phyloP scores from a whole-genome alignment of 2,113 vertebrate genomes.

The Nasalis larvatus region DNA sequence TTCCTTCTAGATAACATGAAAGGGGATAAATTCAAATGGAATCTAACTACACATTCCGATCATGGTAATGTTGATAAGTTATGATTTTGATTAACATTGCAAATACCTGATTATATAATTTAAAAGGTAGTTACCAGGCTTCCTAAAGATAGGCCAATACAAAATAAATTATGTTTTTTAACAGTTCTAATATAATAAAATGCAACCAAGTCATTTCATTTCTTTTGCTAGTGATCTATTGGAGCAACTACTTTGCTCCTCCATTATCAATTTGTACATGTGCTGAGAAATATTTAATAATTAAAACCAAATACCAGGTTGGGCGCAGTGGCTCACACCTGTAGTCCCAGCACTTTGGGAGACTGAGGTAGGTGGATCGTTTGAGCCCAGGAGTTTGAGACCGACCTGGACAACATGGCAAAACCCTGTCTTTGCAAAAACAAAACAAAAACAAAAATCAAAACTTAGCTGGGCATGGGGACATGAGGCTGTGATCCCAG shows the following conservation, averaged over 20 bases:
- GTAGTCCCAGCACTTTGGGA: too few species aligned
- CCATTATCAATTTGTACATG: not conserved
- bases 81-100: not conserved
- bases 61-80: conserved; percentile 80
- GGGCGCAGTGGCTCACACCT: too few species aligned
- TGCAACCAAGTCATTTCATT: not conserved
- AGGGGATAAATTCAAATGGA: conserved; percentile 82
- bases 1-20: conserved; percentile 79
- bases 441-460: too few species aligned
- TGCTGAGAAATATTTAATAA: not conserved
- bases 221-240: not conserved
- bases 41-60: conserved; percentile 82
- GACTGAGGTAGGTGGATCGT: too few species aligned
- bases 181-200: not conserved
- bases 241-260: not conserved
- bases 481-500: too few species aligned
- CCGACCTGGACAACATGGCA: too few species aligned
- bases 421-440: too few species aligned
- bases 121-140: not conserved
- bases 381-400: too few species aligned
- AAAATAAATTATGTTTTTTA: not conserved
- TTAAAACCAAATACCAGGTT: not conserved
- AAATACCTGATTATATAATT: not conserved
- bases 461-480: too few species aligned
- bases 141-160: not conserved